These are phyloP conservation scores for Brachynemurus nebulosus DNA, from an alignment of 2,888 invertebrate species.

Conservation along the genomic window DNA sequence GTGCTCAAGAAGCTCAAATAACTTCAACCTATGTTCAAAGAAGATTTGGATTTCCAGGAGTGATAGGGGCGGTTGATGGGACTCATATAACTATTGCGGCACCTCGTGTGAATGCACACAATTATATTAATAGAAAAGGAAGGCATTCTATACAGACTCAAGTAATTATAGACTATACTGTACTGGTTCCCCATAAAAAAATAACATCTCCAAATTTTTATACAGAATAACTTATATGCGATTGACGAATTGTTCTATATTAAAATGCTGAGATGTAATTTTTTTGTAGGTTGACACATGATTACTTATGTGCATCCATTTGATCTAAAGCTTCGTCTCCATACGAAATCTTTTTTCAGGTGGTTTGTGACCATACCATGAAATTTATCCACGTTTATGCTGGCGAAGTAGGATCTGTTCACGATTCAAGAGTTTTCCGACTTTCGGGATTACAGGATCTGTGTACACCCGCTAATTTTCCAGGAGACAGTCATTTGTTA, in stretches of 20 bases:
- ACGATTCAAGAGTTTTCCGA: constrained; percentile 14
- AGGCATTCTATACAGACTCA: constrained; percentile 11
- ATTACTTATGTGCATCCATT: too few relatives aligned
- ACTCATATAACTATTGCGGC: constrained; percentile 11
- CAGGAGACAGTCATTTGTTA: not conserved
- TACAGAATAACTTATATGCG: too few relatives aligned
- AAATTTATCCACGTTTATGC: constrained; percentile 12
- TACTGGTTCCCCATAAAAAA: not conserved
- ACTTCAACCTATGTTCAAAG: constrained; percentile 5
- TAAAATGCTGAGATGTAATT: too few relatives aligned
- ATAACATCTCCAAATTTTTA: not conserved
- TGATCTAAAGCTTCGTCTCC: too few relatives aligned
- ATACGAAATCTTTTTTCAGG: constrained; percentile 11
- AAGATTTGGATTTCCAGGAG: constrained; percentile 10
- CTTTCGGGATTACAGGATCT: constrained; percentile 12
- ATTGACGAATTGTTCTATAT: too few relatives aligned
- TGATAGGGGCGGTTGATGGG: constrained; percentile 13
- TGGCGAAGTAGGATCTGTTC: constrained; percentile 15
- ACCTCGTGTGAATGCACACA: constrained; percentile 1
- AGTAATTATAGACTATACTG: not conserved
- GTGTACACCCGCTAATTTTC: constrained; percentile 9
- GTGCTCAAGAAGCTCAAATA: constrained; percentile 9
- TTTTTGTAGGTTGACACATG: too few relatives aligned
- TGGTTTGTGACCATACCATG: constrained; percentile 12
- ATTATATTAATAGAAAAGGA: constrained; percentile 10